Base-by-base conservation (phyloP, 2,113 vertebrate species). In the Bothrops jararaca region DNA sequence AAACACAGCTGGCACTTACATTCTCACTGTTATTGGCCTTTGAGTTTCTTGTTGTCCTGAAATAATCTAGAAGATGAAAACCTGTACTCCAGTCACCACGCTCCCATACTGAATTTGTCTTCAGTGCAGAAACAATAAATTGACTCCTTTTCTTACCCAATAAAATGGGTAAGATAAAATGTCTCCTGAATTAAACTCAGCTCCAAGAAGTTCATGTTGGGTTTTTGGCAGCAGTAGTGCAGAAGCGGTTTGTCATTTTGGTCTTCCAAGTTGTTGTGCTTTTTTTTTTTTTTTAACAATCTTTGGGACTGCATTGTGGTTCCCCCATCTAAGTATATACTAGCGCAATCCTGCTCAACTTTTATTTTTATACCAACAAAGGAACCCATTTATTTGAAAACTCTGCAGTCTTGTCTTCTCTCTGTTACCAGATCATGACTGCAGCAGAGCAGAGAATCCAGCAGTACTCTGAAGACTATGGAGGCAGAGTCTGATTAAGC, bases 371-470 rank as follows among this genome's bases (percentile, higher is more conserved):
- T 34, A 80, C 15, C 34, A 80, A 39, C 74, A 93, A 0, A 0
- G 48, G 85, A 48, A 92, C 91, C 22, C 94, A 93, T 92, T 39
- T 23, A 91, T 92, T 91, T 96, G 89, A 88, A 95, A 90, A 96
- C 50, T 20, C 24, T 94, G 92, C 94, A 58, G 29, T 60, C 91
- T 91, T 15, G 94, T 54, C 26, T 48, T 24, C 22, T 91, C 94
- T n/a, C 90, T 92, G 88, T 85, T 88, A 92, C 91, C 34, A 80
- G n/a, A 93, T 88, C 92, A 85, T 91, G 92, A 24, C 89, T 85
- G 91, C 26, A 12, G 4, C 56, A 89, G 42, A 92, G 94, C 56
- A 94, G 56, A 95, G 95, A 95, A 87, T 54, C 93, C 24, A 12
- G 34, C 85, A 92, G 53, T 88, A 7, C 92, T 91, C 89, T 69